A percentile compares a stretch with the other conserved stretches of the same genome.
These are phyloP conservation scores for Hydractinia symbiolongicarpus DNA, from an alignment of 30 jellyfish, hydroid and myxozoan genomes.

Conservation along the genomic window DNA sequence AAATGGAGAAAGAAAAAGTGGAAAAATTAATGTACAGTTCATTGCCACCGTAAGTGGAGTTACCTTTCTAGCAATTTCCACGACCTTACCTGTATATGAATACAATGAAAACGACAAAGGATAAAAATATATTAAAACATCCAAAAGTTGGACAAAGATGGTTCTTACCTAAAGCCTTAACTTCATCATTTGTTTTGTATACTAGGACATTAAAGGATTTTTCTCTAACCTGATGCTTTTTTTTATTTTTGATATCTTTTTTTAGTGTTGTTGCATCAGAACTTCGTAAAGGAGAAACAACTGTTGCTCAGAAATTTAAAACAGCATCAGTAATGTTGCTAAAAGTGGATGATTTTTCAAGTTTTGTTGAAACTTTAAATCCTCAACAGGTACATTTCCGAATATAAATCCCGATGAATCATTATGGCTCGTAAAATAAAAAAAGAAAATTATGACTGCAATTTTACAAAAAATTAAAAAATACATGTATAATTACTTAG, in stretches of 20 bases:
- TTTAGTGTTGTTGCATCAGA: too few relatives aligned
- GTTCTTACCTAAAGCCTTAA: too few relatives aligned
- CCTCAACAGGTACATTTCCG: constrained; percentile 57
- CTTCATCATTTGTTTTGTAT: neutral
- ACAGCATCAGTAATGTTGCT: constrained; percentile 52
- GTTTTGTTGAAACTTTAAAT: constrained; percentile 50
- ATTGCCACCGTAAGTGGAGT: constrained; percentile 66
- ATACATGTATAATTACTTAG: too few relatives aligned
- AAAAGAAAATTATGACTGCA: too few relatives aligned
- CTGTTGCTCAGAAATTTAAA: constrained; percentile 44
- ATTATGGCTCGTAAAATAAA: too few relatives aligned
- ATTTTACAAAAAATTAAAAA: too few relatives aligned
- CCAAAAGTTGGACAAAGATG: too few relatives aligned
- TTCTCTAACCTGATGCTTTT: too few relatives aligned
- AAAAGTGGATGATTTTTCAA: constrained; percentile 63
- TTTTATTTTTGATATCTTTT: too few relatives aligned
- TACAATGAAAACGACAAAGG: too few relatives aligned
- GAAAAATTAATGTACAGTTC: constrained; percentile 52
- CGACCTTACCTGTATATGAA: neutral
- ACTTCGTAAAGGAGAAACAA: constrained; percentile 51
- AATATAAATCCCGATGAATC: too few relatives aligned
- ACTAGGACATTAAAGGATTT: neutral
- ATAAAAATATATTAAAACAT: too few relatives aligned
- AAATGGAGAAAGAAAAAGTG: constrained; percentile 59
- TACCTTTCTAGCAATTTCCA: neutral